A percentile compares a stretch with the other conserved stretches of the same genome.
Evolutionary conservation across 2,888 invertebrate species (phyloP).

Genomic region (Trichacis sp.): DNA sequence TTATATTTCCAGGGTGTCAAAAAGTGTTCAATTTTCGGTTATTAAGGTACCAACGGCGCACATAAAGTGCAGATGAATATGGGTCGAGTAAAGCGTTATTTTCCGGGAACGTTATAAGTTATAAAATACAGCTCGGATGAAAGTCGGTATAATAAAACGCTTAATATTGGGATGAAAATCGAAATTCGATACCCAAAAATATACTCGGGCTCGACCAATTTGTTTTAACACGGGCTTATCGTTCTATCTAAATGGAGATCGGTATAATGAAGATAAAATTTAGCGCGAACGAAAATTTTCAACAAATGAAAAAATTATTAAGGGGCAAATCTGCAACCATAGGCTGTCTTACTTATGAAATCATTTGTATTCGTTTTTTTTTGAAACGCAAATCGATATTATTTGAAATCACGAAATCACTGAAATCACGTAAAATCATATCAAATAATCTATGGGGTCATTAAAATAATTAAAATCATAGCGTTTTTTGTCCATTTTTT

Average conservation of each 20-base stretch:
- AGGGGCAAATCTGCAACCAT: too few species aligned
- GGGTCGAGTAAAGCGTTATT: not conserved
- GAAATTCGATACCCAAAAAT: conserved; percentile 11
- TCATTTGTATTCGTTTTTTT: too few species aligned
- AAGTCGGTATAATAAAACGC: not conserved
- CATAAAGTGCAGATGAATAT: not conserved
- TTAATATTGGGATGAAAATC: not conserved
- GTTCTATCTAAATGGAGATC: conserved; percentile 21
- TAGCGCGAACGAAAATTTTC: not conserved
- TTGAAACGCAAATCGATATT: too few species aligned
- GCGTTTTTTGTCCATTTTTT: too few species aligned
- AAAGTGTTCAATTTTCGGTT: not conserved
- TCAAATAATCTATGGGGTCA: too few species aligned
- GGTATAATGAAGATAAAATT: conserved; percentile 22
- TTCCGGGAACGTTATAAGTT: not conserved
- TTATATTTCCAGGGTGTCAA: not conserved
- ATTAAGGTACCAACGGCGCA: not conserved
- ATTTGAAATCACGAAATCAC: too few species aligned
- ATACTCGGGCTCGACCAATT: conserved; percentile 11
- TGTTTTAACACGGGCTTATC: conserved; percentile 22
- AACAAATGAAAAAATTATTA: conserved; percentile 8
- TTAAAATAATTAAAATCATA: too few species aligned
- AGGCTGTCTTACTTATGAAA: too few species aligned
- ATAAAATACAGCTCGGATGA: not conserved
- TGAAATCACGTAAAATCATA: too few species aligned